phyloP scores from a whole-genome alignment of 30 jellyfish, hydroid and myxozoan species.

The Pseudorhiza aurosa region DNA sequence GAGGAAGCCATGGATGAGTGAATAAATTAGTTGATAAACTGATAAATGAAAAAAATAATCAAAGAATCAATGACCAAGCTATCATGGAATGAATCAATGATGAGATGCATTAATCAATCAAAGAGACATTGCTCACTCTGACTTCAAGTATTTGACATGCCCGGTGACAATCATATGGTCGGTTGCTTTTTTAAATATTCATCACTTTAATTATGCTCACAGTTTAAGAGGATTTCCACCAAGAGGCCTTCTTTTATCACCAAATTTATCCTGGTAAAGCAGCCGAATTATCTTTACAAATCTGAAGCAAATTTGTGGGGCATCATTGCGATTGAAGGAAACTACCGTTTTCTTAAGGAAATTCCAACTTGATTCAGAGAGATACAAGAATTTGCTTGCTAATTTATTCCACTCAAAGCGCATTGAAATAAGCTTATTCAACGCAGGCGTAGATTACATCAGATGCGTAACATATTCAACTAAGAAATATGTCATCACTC shows the following conservation, averaged over 20 bases:
- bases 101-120: no score
- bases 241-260: neutral
- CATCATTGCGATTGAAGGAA: neutral
- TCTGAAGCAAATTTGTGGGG: neutral
- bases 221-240: neutral
- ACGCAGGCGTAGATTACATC: neutral
- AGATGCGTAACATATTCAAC: neutral
- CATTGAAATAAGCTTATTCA: neutral
- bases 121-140: no score
- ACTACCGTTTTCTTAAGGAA: neutral
- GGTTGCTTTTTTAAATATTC: no score
- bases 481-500: no score
- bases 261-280: neutral
- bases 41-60: neutral
- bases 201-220: no score
- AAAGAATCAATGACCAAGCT: neutral
- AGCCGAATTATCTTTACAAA: neutral
- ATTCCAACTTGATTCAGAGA: slow-evolving; percentile 4
- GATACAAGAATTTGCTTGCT: neutral
- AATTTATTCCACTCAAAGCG: neutral
- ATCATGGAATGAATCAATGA: neutral
- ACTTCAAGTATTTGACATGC: no score
- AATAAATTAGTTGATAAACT: neutral
- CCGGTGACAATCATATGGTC: no score
- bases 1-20: neutral